Base-by-base conservation (phyloP, 1,140 invertebrate genomes). In the Drosophila elegans region DNA sequence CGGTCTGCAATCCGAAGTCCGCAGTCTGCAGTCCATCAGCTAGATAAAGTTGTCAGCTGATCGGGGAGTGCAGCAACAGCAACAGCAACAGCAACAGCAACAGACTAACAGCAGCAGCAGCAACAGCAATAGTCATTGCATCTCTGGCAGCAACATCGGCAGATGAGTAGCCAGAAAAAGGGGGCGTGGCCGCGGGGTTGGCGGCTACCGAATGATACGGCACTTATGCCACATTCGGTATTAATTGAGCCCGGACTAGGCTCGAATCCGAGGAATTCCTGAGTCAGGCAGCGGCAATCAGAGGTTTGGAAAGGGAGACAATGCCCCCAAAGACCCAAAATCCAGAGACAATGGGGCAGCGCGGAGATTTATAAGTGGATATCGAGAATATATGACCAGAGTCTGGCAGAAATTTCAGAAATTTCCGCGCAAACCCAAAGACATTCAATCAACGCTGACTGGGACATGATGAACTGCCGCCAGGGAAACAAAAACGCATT, bases 41-140 rank as follows among this genome's bases (percentile, higher is more conserved):
- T 88, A 86, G 83, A 86, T 86, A 83, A 86, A 86, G 83, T 88
- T 86, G 82, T 86, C 84, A 86, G 82, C 82, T 86, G 82, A 86
- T 86, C 69, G 66, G 61, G 63, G 74, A 67, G 46, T 71, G 34
- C 34, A 57, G 52, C 16, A 21, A 21, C 44, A 49, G 25, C 42
- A 63, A 63, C 34, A 57, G 52, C 16, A 21, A 21, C 44, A 49
- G 25, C 42, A 63, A 63, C 53, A 13, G 55, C 16, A 21, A 21
- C 16, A 21, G 16, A 21, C 16, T 21, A 21, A 21, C 16, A 21
- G 52, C 44, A 49, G 25, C 42, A 21, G 7, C 16, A 44, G 34
- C 13, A 16, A 7, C 42, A 44, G 42, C 42, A 63, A 63, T 59
- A 13, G 55, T 36, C 56, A 53, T 16, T 11, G 60, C 52, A 59